Evolutionary conservation across 92 coral and sea anemone species (phyloP).

Genomic region (Epizoanthus rinbou): DNA sequence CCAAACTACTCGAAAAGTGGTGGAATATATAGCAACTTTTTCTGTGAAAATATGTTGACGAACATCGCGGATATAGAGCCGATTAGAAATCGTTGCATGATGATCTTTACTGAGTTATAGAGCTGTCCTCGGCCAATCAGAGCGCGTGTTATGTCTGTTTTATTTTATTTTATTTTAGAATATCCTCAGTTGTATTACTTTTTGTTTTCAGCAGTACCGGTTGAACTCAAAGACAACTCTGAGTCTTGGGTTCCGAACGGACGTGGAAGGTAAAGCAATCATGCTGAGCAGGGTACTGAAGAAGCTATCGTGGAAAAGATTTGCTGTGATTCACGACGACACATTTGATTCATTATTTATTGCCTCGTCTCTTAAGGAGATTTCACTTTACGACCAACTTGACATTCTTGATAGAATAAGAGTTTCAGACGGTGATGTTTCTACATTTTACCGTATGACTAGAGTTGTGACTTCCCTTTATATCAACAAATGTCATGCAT

Average conservation of each 20-base stretch:
- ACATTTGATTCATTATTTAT: slow-evolving; percentile 43
- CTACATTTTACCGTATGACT: not conserved
- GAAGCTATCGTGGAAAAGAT: slow-evolving; percentile 49
- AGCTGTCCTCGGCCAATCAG: no score
- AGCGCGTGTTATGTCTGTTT: no score
- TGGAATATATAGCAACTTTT: no score
- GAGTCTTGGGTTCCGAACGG: slow-evolving; percentile 7
- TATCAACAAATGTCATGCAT: slow-evolving; percentile 3
- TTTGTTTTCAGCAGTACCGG: not conserved
- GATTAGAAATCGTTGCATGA: no score
- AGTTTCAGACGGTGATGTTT: slow-evolving; percentile 8
- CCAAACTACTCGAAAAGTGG: no score
- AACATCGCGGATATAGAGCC: no score
- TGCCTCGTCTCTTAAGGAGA: slow-evolving; percentile 41
- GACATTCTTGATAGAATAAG: slow-evolving; percentile 38
- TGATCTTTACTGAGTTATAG: no score
- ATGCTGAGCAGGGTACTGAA: slow-evolving; percentile 33
- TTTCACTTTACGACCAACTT: slow-evolving; percentile 22
- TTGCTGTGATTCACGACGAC: slow-evolving; percentile 52
- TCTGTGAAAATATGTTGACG: not conserved
- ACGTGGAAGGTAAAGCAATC: slow-evolving; percentile 2
- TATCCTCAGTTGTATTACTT: no score
- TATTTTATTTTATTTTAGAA: no score
- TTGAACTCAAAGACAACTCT: not conserved
- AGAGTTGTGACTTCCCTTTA: not conserved